Base-by-base conservation (phyloP, 1,140 invertebrate genomes). In the Rhysida immarginata region DNA sequence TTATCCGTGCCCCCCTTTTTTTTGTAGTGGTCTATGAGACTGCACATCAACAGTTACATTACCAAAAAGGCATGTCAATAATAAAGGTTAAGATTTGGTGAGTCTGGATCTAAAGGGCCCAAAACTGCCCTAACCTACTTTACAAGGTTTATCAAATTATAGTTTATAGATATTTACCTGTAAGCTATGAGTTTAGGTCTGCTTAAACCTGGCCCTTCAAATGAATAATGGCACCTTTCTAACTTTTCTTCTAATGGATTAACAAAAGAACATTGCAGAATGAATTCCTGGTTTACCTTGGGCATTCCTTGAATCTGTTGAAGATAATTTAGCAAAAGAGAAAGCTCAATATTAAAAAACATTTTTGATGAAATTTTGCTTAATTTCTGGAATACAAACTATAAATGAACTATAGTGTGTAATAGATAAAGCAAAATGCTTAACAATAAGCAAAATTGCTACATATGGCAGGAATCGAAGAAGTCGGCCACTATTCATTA, bases 171-270 rank as follows among this genome's bases (percentile, higher is more conserved):
- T 25, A 55, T 59, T 59, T 67, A 77, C 41, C 72, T 66, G 51
- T 75, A 75, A 8, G 68, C 60, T 1, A 81, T 60, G 0, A 72
- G 73, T 54, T 77, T 72, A 52, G 78, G 79, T 58, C 75, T 75
- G 0, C 73, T 71, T 1, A 84, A 68, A 2, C 80, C 81, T 0
- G 82, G 78, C 1, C 81, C 81, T 55, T 82, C 81, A 57, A 84
- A 72, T 50, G 78, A 75, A 63, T 85, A 79, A 56, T 75, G 74
- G 60, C 82, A 82, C 0, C 78, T 71, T 0, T 80, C 80, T 26
- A 87, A 63, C 0, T 60, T 56, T 2, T 67, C 71, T 21, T 79
- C 75, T 55, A 87, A 64, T 0, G 84, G 83, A 68, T 87, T 87
- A 52, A 69, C 73, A 61, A 87, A 84, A 13, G 77, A 76, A 11